Conservation (phyloP, 2,888 invertebrate genomes). For the Hetaerina titia region DNA sequence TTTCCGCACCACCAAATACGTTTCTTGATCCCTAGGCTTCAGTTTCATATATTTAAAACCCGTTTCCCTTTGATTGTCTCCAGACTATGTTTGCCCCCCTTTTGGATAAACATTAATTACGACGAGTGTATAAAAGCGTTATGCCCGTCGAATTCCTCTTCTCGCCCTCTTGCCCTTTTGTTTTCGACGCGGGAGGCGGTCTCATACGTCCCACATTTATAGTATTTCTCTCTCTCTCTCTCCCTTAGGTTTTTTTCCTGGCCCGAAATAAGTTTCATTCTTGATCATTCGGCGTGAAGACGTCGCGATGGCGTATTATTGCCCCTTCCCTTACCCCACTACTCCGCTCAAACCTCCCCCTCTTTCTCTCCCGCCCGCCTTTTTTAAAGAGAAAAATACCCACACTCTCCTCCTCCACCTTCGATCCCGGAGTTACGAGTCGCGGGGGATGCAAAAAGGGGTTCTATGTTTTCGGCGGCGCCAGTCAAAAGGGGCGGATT, state of each 20-base stretch:
- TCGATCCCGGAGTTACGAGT: too few relatives aligned
- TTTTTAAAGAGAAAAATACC: too few relatives aligned
- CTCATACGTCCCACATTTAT: not conserved
- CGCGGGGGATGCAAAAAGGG: too few relatives aligned
- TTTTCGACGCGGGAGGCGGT: too few relatives aligned
- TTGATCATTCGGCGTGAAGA: constrained; percentile 22
- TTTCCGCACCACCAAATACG: not conserved
- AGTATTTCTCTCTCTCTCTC: too few relatives aligned
- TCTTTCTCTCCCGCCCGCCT: too few relatives aligned
- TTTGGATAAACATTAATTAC: constrained; percentile 39
- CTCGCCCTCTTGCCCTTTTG: not conserved
- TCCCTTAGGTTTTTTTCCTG: too few relatives aligned
- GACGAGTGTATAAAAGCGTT: constrained; percentile 31
- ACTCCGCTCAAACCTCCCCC: too few relatives aligned
- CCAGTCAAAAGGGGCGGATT: too few relatives aligned
- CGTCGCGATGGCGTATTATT: not conserved
- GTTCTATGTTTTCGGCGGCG: too few relatives aligned
- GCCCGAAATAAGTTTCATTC: constrained; percentile 10
- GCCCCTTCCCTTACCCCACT: not conserved
- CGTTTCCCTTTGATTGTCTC: constrained; percentile 39
- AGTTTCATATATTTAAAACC: constrained; percentile 35
- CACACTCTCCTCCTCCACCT: too few relatives aligned
- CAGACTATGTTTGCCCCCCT: not conserved
- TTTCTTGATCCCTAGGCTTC: not conserved
- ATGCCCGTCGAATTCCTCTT: not conserved